Base-by-base conservation (phyloP, 2,888 invertebrate genomes). In the Flabesymbios commensalis region DNA sequence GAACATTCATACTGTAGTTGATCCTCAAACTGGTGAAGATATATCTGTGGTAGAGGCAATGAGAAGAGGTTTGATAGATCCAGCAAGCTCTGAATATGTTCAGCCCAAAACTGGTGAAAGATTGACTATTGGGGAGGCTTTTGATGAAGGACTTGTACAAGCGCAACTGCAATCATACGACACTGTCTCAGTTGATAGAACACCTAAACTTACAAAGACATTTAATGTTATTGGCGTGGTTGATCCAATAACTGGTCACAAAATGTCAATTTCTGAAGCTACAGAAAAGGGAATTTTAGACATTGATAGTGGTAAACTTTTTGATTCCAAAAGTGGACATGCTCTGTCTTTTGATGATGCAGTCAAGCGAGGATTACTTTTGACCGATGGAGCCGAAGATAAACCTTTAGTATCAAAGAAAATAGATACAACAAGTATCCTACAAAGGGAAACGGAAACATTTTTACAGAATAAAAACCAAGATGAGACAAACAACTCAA, bases 11-110 rank as follows among this genome's bases (percentile, higher is more conserved):
- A 43, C 56, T 10, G 67, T 93, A 74, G 87, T 88, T 52, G 90
- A 92, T 72, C 83, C 85, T 69, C 85, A 90, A 88, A 85, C 85
- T 32, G 80, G 83, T 29, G 82, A 93, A 80, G 87, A 90, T 69
- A 86, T 98, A 74, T 94, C 95, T 17, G 90, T 98, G 54, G 90
- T 93, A 70, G 94, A 98, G 84, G 97, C 96, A 7, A 93, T 97
- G 69, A 89, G 90, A 71, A 88, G 91, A 84, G 89, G 94, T 69
- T 89, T 97, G 69, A 86, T 98, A 59, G 95, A 98, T 81, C 91
- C 83, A 43, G 73, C 74, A 57, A 54, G 41, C 47, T 90, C 90
- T 76, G 88, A 89, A 1, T 92, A 90, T 74, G 88, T 86, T 28
- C 78, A 83, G 70, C 83, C 83, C 24, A 36, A 68, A 3, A 75